Evolutionary conservation across 2,797 vertebrate species (phyloP).

Genomic region (Hozukius guyotensis): DNA sequence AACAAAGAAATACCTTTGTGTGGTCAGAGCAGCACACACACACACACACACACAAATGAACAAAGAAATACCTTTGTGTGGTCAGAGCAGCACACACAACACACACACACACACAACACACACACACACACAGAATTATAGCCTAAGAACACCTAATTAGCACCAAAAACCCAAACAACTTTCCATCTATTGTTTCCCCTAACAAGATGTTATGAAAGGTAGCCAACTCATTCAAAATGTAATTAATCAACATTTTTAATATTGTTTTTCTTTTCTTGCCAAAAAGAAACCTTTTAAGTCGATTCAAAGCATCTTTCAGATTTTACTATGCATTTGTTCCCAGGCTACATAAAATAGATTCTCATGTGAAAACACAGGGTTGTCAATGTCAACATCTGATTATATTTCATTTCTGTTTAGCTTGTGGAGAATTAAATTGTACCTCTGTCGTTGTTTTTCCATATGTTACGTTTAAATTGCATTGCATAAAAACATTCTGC

Average conservation of each 20-base stretch:
- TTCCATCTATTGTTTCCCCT: constrained; percentile 2
- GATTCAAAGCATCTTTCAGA: constrained; percentile 11
- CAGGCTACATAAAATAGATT: background rate
- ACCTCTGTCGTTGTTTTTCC: background rate
- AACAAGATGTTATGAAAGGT: constrained; percentile 20
- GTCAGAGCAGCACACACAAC: background rate
- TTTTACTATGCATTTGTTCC: background rate
- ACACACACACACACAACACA: no score
- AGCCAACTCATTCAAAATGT: constrained; percentile 9
- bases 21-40: background rate
- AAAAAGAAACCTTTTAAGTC: constrained; percentile 17
- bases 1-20: background rate
- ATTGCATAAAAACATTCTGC: background rate
- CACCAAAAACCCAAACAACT: background rate
- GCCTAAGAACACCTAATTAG: background rate
- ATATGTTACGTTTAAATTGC: background rate
- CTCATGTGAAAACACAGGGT: background rate
- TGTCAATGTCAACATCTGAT: background rate
- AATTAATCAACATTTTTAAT: constrained; percentile 10
- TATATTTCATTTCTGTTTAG: background rate
- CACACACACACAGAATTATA: background rate
- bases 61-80: background rate
- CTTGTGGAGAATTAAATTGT: background rate
- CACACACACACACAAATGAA: background rate
- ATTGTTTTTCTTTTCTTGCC: background rate